Evolutionary conservation across 2,888 invertebrate species (phyloP).

Genomic region (Agrotis puta): DNA sequence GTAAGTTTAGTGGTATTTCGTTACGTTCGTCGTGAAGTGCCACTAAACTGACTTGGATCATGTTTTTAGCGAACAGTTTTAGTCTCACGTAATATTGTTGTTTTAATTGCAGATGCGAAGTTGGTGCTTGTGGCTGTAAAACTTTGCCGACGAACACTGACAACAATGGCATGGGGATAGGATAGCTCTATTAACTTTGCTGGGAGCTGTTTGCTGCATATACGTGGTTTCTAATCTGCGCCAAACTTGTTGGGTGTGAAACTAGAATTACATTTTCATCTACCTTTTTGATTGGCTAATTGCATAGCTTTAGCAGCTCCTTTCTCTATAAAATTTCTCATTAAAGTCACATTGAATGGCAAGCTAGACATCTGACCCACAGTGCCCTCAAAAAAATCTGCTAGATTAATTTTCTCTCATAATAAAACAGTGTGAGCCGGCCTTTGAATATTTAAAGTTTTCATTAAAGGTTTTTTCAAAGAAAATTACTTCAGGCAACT

Average conservation of each 20-base stretch:
- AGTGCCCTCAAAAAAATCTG: conserved; percentile 11
- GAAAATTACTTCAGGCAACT: conserved; percentile 37
- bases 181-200: conserved; percentile 47
- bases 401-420: conserved; percentile 38
- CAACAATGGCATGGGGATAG: conserved; percentile 59
- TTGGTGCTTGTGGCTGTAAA: conserved; percentile 57
- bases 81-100: conserved; percentile 50
- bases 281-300: conserved; percentile 5
- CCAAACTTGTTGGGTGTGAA: conserved; percentile 28
- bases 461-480: conserved; percentile 33
- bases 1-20: conserved; percentile 40
- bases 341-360: neutral
- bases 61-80: conserved; percentile 54
- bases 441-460: conserved; percentile 46
- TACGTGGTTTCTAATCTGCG: conserved; percentile 40
- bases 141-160: conserved; percentile 57
- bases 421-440: conserved; percentile 28
- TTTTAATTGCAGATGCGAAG: conserved; percentile 60
- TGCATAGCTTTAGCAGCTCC: neutral
- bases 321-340: conserved; percentile 12
- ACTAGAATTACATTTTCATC: conserved; percentile 7
- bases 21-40: conserved; percentile 40
- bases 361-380: neutral
- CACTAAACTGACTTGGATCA: conserved; percentile 52
- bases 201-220: conserved; percentile 46